Percentiles rank a stretch among this genome's conserved stretches.
These are phyloP conservation scores for Plestiodon gilberti DNA, from an alignment of 2,113 vertebrate genomes.

Conservation along the genomic window DNA sequence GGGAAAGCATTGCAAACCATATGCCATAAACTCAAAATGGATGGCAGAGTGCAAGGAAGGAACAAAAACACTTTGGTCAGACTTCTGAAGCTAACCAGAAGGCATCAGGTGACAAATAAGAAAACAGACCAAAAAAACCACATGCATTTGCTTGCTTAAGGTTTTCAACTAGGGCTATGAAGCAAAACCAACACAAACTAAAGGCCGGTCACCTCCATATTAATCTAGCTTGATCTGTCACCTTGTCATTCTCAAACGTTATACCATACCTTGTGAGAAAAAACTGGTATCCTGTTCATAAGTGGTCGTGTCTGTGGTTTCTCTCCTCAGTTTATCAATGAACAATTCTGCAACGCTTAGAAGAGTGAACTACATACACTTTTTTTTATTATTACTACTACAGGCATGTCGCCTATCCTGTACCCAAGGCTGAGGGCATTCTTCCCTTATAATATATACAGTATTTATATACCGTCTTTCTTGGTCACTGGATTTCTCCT, in stretches of 20 bases:
- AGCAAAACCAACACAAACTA: conserved; percentile 74
- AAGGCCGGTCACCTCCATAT: conserved; percentile 71
- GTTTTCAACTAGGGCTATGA: conserved; percentile 57
- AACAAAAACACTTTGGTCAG: conserved; percentile 59
- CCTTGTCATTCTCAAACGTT: conserved; percentile 29
- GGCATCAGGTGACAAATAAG: conserved; percentile 33
- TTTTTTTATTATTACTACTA: background rate
- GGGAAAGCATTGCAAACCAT: background rate
- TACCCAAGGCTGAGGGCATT: background rate
- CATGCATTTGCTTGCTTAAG: conserved; percentile 48
- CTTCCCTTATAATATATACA: no score
- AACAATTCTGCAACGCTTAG: background rate
- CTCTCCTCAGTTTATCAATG: background rate
- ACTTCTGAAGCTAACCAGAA: conserved; percentile 48
- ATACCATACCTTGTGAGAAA: background rate
- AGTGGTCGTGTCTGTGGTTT: background rate
- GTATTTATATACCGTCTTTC: no score
- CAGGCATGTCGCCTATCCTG: background rate
- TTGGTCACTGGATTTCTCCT: no score
- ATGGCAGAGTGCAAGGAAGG: background rate
- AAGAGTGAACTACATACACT: background rate
- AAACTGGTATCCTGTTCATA: background rate
- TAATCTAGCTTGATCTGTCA: conserved; percentile 57
- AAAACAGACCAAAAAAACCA: conserved; percentile 67
- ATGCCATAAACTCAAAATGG: conserved; percentile 12